Conservation (phyloP, 2,888 invertebrate species). For the Craniophora ligustri region DNA sequence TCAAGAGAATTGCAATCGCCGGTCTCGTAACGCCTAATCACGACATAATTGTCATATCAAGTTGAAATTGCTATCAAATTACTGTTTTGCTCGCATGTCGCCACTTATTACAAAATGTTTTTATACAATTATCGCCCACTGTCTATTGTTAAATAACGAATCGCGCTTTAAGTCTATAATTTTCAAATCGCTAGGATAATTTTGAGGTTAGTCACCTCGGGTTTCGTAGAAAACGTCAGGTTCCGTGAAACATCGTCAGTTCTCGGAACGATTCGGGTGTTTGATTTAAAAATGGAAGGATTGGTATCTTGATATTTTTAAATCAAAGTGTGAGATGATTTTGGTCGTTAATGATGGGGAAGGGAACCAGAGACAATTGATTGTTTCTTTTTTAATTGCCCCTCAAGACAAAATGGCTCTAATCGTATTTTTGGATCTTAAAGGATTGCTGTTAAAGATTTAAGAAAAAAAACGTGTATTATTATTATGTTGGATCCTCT, state of each 20-base stretch:
- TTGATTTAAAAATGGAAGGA: slow-evolving; percentile 57
- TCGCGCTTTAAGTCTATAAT: slow-evolving; percentile 46
- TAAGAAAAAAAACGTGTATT: neutral
- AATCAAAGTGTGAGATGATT: slow-evolving; percentile 56
- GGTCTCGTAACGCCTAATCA: slow-evolving; percentile 61
- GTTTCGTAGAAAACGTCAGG: slow-evolving; percentile 44
- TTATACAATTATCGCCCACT: slow-evolving; percentile 44
- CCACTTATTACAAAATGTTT: slow-evolving; percentile 56
- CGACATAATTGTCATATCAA: slow-evolving; percentile 62
- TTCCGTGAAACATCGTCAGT: slow-evolving; percentile 46
- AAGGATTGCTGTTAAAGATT: neutral
- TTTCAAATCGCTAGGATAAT: slow-evolving; percentile 50
- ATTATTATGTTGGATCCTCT: neutral
- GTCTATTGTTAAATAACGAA: slow-evolving; percentile 37
- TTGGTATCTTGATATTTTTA: slow-evolving; percentile 51
- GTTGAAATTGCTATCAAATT: slow-evolving; percentile 65
- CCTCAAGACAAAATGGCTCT: slow-evolving; percentile 5
- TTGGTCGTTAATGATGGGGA: slow-evolving; percentile 48
- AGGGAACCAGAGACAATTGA: slow-evolving; percentile 43
- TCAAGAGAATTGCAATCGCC: slow-evolving; percentile 55
- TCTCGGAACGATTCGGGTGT: slow-evolving; percentile 53
- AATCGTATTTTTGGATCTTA: slow-evolving; percentile 7
- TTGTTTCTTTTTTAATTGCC: slow-evolving; percentile 28
- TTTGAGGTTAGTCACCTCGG: slow-evolving; percentile 55
- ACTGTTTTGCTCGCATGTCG: slow-evolving; percentile 67